A percentile compares a stretch with the other conserved stretches of the same genome.
These are phyloP conservation scores for Thaumetopoea pityocampa DNA, from an alignment of 1,140 invertebrate genomes.

Conservation along the genomic window DNA sequence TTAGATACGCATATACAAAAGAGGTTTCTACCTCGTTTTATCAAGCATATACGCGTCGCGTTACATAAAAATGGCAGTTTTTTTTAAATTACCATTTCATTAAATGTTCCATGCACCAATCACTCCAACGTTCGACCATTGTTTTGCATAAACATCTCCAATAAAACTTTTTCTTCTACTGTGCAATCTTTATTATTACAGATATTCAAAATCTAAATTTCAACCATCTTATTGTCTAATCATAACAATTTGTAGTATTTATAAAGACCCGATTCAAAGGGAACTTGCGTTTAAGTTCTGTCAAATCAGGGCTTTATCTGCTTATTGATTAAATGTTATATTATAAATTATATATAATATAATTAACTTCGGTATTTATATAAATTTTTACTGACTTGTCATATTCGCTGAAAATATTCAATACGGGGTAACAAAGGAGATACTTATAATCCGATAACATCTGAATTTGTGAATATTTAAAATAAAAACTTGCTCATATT, in stretches of 20 bases:
- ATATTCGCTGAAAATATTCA: slow-evolving; percentile 5
- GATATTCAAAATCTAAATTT: neutral
- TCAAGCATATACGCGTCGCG: no score
- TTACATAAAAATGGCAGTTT: no score
- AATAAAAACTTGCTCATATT: neutral
- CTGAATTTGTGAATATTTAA: no score
- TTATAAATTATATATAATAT: no score
- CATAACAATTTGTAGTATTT: neutral
- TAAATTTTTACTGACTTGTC: no score
- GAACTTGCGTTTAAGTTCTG: slow-evolving; percentile 26
- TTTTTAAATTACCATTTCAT: no score
- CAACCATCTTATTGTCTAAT: slow-evolving; percentile 1
- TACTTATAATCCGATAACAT: slow-evolving; percentile 1
- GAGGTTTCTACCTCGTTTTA: no score
- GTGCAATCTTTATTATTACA: slow-evolving; percentile 1
- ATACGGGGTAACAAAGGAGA: slow-evolving; percentile 39
- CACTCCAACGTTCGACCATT: no score
- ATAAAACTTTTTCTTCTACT: slow-evolving; percentile 12
- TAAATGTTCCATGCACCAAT: no score
- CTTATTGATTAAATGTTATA: neutral
- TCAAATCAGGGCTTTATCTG: slow-evolving; percentile 28
- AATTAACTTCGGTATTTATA: no score
- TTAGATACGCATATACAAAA: no score
- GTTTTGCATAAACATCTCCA: no score
- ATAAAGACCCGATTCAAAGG: slow-evolving; percentile 29